Evolutionary conservation across 2,888 invertebrate genomes (phyloP).

Genomic region (Drosophila formosana): DNA sequence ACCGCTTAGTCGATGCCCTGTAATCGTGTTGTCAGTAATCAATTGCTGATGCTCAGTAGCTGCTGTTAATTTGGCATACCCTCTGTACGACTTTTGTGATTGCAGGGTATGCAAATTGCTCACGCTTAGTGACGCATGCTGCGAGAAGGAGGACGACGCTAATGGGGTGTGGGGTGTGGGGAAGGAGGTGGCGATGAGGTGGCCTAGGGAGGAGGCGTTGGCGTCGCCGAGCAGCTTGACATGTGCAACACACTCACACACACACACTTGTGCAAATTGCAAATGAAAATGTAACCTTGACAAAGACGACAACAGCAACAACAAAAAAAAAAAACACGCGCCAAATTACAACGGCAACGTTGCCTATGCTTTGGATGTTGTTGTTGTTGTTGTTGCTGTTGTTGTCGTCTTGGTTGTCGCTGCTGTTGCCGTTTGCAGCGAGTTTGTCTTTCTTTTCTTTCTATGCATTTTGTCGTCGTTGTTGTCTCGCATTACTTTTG

Average conservation of each 20-base stretch:
- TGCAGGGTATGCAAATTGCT: conserved; percentile 51
- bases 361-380: conserved; percentile 17
- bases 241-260: conserved; percentile 21
- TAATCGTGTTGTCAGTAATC: neutral
- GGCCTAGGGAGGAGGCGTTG: conserved; percentile 43
- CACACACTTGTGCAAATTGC: conserved; percentile 46
- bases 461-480: conserved; percentile 35
- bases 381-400: conserved; percentile 19
- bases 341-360: conserved; percentile 70
- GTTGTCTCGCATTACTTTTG: conserved; percentile 53
- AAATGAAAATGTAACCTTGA: conserved; percentile 74
- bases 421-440: conserved; percentile 22
- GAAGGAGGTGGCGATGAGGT: neutral
- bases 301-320: conserved; percentile 48
- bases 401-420: conserved; percentile 28
- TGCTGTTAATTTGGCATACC: neutral
- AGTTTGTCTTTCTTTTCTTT: conserved; percentile 50
- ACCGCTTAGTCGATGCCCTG: neutral
- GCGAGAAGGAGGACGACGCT: conserved; percentile 5
- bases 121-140: conserved; percentile 38
- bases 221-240: conserved; percentile 47
- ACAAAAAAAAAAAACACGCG: conserved; percentile 46
- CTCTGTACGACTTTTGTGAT: neutral
- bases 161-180: neutral
- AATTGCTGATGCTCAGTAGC: neutral